Conservation (phyloP, 2,888 invertebrate species). For the Ecliptopera silaceata region DNA sequence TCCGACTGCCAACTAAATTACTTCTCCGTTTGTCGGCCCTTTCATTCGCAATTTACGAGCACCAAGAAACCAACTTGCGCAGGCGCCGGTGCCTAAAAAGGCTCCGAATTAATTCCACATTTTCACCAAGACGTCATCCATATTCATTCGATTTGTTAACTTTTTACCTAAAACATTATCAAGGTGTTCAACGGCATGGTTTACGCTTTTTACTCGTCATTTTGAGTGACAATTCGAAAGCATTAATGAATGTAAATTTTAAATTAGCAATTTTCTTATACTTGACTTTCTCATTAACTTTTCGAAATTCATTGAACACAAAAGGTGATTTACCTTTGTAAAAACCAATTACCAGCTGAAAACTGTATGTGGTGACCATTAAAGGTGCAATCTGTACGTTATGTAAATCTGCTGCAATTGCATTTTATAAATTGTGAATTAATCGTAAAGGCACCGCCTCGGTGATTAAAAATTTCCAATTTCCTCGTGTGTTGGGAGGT, state of each 20-base stretch:
- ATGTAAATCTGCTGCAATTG: constrained; percentile 38
- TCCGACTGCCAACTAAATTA: constrained; percentile 78
- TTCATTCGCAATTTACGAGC: constrained; percentile 74
- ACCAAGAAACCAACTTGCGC: constrained; percentile 48
- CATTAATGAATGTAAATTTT: constrained; percentile 16
- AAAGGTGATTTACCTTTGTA: constrained; percentile 35
- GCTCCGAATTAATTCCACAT: constrained; percentile 50
- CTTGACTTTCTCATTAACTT: not conserved
- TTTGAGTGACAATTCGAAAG: constrained; percentile 12
- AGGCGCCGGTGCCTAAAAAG: constrained; percentile 59
- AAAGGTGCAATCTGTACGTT: constrained; percentile 54
- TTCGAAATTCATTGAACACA: not conserved
- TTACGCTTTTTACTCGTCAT: constrained; percentile 28
- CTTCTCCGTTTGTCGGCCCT: constrained; percentile 73
- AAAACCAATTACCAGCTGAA: constrained; percentile 43
- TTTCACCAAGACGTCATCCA: constrained; percentile 50
- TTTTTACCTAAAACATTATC: constrained; percentile 41
- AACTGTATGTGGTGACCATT: constrained; percentile 54
- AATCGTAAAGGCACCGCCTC: constrained; percentile 57
- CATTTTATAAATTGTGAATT: constrained; percentile 46
- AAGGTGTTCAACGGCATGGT: constrained; percentile 37
- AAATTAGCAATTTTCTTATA: constrained; percentile 13
- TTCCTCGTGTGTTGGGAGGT: constrained; percentile 53
- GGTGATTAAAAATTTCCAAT: constrained; percentile 71
- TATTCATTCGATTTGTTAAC: constrained; percentile 46